phyloP scores from a whole-genome alignment of 1,140 invertebrate species.

The Lamellibrachia luymesi region DNA sequence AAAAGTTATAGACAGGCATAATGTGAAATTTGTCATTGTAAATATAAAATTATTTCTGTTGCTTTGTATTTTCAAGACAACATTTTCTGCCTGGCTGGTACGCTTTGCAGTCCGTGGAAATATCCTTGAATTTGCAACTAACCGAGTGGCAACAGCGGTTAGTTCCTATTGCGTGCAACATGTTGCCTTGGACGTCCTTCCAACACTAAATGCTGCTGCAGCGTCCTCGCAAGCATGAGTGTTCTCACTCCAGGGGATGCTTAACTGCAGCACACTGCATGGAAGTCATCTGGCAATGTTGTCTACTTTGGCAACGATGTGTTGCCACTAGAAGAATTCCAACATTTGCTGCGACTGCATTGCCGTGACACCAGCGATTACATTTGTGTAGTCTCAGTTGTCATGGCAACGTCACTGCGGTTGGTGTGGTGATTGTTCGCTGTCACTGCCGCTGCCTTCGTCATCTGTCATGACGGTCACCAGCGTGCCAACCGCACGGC shows the following conservation, averaged over 20 bases:
- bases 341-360: background rate
- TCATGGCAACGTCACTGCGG: background rate
- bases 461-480: conserved; percentile 86
- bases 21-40: background rate
- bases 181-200: background rate
- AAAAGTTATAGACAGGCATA: background rate
- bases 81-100: background rate
- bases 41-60: background rate
- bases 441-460: conserved; percentile 21
- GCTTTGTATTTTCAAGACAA: background rate
- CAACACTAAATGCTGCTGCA: background rate
- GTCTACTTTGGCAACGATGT: background rate
- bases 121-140: background rate
- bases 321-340: background rate
- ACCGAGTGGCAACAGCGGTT: background rate
- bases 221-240: background rate
- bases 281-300: background rate
- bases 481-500: conserved; percentile 79
- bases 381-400: background rate
- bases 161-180: background rate
- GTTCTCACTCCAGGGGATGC: background rate
- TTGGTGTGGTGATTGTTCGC: background rate
- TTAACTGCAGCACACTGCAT: background rate
- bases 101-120: background rate
- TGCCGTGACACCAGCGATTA: background rate